These are phyloP conservation scores for Hylyphantes graminicola DNA, from an alignment of 1,140 invertebrate species.

Conservation along the genomic window DNA sequence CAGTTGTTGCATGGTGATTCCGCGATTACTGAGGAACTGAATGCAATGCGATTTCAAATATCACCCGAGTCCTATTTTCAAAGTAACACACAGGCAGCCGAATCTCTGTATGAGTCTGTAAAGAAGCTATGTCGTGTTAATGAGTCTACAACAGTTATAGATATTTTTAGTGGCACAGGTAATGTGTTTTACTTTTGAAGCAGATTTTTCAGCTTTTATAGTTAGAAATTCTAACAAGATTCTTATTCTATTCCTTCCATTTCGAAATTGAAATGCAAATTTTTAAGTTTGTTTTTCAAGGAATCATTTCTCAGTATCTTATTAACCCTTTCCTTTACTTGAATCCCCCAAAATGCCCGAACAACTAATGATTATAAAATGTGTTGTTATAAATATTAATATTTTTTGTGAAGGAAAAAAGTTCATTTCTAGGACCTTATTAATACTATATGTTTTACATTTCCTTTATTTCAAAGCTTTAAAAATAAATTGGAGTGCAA, in stretches of 20 bases:
- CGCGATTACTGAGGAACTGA: constrained; percentile 84
- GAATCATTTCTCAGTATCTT: no score
- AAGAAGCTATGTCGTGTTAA: constrained; percentile 76
- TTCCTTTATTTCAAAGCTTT: background rate
- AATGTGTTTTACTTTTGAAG: constrained; percentile 78
- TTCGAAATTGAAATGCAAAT: background rate
- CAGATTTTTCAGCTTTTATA: constrained; percentile 72
- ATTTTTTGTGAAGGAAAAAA: background rate
- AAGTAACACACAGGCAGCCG: constrained; percentile 88
- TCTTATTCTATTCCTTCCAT: background rate
- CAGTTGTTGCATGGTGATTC: constrained; percentile 78
- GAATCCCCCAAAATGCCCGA: no score
- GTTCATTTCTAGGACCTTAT: no score
- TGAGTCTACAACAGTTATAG: constrained; percentile 80
- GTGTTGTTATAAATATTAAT: background rate
- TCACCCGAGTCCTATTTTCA: constrained; percentile 93
- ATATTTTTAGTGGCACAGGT: constrained; percentile 98
- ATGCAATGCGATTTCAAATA: constrained; percentile 86
- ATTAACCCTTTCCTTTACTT: no score
- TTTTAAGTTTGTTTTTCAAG: background rate
- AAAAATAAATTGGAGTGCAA: background rate
- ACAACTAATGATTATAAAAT: background rate
- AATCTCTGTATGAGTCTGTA: constrained; percentile 85
- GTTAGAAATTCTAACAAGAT: background rate
- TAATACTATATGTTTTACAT: background rate